These are phyloP conservation scores for Rhimphoctona megacephalus DNA, from an alignment of 2,888 invertebrate genomes.

Conservation along the genomic window DNA sequence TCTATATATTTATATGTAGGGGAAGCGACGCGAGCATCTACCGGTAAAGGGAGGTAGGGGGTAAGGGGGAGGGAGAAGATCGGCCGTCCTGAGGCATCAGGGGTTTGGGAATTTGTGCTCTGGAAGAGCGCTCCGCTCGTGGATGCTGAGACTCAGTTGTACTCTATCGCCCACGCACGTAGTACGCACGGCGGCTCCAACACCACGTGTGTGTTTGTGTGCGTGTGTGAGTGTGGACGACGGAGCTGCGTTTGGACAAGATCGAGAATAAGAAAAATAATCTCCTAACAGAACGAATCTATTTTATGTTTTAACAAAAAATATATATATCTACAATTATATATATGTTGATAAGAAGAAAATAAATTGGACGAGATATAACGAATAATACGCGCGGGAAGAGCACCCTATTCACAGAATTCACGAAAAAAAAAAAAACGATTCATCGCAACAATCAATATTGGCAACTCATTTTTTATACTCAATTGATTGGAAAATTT, in stretches of 20 bases:
- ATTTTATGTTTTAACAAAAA: not conserved
- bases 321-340: not conserved
- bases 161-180: constrained; percentile 86
- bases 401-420: constrained; percentile 5
- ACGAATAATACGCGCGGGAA: constrained; percentile 36
- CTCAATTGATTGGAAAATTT: constrained; percentile 8
- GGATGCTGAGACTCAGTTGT: constrained; percentile 81
- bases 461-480: not conserved
- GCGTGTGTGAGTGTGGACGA: constrained; percentile 77
- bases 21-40: constrained; percentile 58
- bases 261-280: constrained; percentile 83
- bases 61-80: constrained; percentile 66
- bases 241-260: constrained; percentile 82
- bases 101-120: constrained; percentile 85
- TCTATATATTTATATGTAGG: not conserved
- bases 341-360: not conserved
- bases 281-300: constrained; percentile 53
- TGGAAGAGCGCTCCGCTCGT: constrained; percentile 81
- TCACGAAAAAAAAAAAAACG: not conserved
- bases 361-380: not conserved
- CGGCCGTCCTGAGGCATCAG: constrained; percentile 76
- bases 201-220: constrained; percentile 76
- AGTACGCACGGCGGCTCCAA: constrained; percentile 86
- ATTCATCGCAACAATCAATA: not conserved
- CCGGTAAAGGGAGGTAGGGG: not conserved